Base-by-base conservation (phyloP, 2,113 vertebrate species). In the Clinocottus analis region DNA sequence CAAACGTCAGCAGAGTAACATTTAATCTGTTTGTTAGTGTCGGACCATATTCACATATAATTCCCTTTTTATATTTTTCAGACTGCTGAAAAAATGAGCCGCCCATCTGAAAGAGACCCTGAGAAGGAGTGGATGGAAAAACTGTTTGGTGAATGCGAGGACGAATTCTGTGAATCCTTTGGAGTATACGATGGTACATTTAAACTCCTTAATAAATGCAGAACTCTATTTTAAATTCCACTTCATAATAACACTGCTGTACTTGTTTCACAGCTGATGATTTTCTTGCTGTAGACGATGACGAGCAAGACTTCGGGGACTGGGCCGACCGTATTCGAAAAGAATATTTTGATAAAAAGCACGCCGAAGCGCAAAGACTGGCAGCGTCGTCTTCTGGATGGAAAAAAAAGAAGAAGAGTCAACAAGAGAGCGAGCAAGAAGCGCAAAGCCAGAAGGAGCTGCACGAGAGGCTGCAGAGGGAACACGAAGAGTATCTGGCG, bases 241-340 rank as follows among this genome's bases (percentile, higher is more conserved):
- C 5, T 43, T 49, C 39, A 71, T 71, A 43, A n/a, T 75, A 70
- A 79, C 33, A 2, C 7, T 19, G 21, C 16, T 61, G 27, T 21
- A 2, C 77, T 75, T 74, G 4, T 41, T 56, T 73, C 60, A 77
- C 87, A 90, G 85, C 86, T 85, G 96, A 95, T 51, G 94, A 96
- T 27, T 88, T 93, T 31, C 85, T 92, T n/a, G 61, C 72, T 0
- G 72, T 94, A 0, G 85, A 93, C 6, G 94, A 93, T 0, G 96
- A 96, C 0, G 92, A 95, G 0, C 94, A 96, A 74, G 95, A 96
- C 71, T 97, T 94, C 37, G 95, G 94, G 0, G 92, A 93, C 77
- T 97, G 97, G 97, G 93, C 95, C 0, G 95, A 97, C 12, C 94
- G 94, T 3, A 94, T 97, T 63, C 92, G 95, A 45, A 87, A 2